phyloP scores from a whole-genome alignment of 2,113 vertebrate species.

The Microcebus griseorufus region DNA sequence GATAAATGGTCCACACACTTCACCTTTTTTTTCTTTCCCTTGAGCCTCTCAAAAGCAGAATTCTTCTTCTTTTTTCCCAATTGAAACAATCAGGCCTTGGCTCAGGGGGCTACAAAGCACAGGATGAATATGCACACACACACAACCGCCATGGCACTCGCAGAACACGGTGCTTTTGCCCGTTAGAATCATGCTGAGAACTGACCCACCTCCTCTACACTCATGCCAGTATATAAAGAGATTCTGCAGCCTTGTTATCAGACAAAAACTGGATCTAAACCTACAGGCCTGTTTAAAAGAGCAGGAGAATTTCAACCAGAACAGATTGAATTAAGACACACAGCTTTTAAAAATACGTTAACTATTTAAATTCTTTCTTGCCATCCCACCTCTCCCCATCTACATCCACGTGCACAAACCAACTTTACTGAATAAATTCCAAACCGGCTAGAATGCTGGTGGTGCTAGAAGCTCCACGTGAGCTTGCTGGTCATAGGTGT shows the following conservation, averaged over 20 bases:
- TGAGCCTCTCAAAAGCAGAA: constrained; percentile 29
- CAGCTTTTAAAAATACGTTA: constrained; percentile 20
- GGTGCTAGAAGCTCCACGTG: background rate
- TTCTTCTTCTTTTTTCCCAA: background rate
- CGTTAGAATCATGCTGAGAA: background rate
- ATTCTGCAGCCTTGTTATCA: background rate
- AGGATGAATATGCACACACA: background rate
- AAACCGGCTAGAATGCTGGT: background rate
- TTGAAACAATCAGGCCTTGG: background rate
- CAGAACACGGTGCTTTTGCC: background rate
- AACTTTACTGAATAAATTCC: background rate
- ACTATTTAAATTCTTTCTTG: constrained; percentile 2
- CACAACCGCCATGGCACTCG: too few relatives aligned
- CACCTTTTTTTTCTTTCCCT: background rate
- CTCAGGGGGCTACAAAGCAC: background rate
- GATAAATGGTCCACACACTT: background rate
- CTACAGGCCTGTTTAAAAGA: constrained; percentile 1
- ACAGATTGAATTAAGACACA: background rate
- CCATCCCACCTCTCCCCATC: background rate
- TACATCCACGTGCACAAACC: background rate
- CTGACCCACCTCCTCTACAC: background rate
- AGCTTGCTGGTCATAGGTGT: background rate
- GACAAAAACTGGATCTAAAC: background rate
- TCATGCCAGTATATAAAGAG: background rate
- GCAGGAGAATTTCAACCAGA: constrained; percentile 32